Percentiles rank a stretch among this genome's conserved stretches.
phyloP scores from a whole-genome alignment of 2,797 vertebrate species.

The Brachyrhaphis roseni region DNA sequence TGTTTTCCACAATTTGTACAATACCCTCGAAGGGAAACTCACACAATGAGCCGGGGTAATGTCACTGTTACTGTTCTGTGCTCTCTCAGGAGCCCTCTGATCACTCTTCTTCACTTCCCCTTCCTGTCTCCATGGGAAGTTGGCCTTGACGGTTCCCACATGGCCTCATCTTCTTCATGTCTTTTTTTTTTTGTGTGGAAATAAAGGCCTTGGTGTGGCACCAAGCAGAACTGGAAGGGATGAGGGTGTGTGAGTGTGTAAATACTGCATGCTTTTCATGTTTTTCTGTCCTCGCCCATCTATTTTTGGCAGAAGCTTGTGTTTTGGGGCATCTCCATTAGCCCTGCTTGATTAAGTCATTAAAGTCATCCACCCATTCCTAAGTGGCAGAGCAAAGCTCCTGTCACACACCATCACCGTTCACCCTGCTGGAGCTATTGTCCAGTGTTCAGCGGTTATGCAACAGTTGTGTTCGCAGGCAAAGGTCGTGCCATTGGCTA shows the following conservation, averaged over 20 bases:
- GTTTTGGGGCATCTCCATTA: constrained; percentile 58
- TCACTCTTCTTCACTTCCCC: constrained; percentile 59
- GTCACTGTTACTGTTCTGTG: constrained; percentile 34
- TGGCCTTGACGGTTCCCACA: constrained; percentile 32
- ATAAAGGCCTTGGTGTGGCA: constrained; percentile 34
- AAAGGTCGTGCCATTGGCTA: constrained; percentile 46
- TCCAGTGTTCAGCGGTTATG: constrained; percentile 41
- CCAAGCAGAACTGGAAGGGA: constrained; percentile 10
- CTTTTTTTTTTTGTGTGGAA: constrained; percentile 34
- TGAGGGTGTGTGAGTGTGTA: neutral
- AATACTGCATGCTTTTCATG: constrained; percentile 24
- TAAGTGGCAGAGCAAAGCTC: constrained; percentile 64
- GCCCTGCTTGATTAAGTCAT: constrained; percentile 63
- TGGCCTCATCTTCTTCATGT: constrained; percentile 45
- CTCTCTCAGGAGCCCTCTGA: constrained; percentile 41
- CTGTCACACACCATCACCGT: constrained; percentile 62
- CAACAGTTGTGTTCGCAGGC: constrained; percentile 33
- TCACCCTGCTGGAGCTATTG: constrained; percentile 51
- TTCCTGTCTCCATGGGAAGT: constrained; percentile 73
- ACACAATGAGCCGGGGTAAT: constrained; percentile 38
- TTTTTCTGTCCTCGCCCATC: constrained; percentile 26
- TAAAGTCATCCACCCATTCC: constrained; percentile 55
- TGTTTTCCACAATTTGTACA: constrained; percentile 32
- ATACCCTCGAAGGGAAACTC: constrained; percentile 32
- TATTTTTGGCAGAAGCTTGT: constrained; percentile 54